Percentiles rank a stretch among this genome's conserved stretches.
Conservation (phyloP, 2,797 vertebrate species). For the Gymnodraco acuticeps region DNA sequence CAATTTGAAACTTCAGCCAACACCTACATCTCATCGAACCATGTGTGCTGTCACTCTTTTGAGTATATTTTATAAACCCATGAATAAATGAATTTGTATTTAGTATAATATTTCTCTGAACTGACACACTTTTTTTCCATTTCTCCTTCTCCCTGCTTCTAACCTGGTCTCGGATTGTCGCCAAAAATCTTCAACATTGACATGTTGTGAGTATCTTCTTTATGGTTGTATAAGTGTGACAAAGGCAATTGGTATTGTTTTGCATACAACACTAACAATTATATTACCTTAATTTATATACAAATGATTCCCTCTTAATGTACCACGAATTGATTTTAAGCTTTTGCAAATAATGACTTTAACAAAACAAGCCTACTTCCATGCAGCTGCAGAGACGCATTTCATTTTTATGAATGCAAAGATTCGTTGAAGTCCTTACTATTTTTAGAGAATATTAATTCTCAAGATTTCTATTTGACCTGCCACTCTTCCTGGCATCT, state of each 20-base stretch:
- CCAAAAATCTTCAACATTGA: slow-evolving; percentile 27
- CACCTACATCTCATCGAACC: background rate
- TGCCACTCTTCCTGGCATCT: background rate
- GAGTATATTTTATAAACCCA: background rate
- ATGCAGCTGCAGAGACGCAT: slow-evolving; percentile 8
- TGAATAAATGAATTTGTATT: background rate
- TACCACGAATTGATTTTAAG: background rate
- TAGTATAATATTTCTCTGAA: background rate
- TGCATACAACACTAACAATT: background rate
- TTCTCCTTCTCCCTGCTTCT: slow-evolving; percentile 17
- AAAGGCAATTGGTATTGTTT: background rate
- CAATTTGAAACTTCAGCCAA: no score
- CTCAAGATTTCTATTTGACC: slow-evolving; percentile 6
- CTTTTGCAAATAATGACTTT: background rate
- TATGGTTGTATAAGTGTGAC: background rate
- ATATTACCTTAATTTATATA: background rate
- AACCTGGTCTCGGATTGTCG: slow-evolving; percentile 25
- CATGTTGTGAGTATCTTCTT: slow-evolving; percentile 66
- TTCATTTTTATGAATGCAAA: slow-evolving; percentile 38
- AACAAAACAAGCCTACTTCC: background rate
- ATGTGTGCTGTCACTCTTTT: background rate
- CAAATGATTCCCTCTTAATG: background rate
- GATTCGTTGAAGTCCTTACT: slow-evolving; percentile 16
- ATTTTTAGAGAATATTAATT: slow-evolving; percentile 24
- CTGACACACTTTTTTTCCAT: slow-evolving; percentile 12